phyloP scores from a whole-genome alignment of 2,888 invertebrate species.

The Caenorhabditis auriculariae region DNA sequence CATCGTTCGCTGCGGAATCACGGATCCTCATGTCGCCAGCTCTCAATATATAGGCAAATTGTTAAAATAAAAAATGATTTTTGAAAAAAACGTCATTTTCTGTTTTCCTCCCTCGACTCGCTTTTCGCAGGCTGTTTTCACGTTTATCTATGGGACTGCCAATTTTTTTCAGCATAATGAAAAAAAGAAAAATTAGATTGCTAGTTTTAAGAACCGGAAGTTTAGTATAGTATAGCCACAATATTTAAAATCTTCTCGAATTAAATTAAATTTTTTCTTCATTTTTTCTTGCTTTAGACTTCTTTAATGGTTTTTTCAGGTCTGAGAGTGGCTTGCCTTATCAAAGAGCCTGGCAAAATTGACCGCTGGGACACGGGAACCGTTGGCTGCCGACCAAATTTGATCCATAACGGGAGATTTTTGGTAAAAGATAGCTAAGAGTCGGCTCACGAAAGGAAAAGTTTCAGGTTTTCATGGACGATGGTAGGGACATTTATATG shows the following conservation, averaged over 20 bases:
- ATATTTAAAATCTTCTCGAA: too few species aligned
- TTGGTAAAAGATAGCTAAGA: neutral
- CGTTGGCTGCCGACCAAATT: constrained; percentile 4
- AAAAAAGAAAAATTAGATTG: neutral
- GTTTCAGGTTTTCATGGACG: constrained; percentile 30
- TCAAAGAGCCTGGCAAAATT: neutral
- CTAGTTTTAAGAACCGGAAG: too few species aligned
- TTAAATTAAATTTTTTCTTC: neutral
- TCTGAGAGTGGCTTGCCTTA: constrained; percentile 8
- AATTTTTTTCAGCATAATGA: too few species aligned
- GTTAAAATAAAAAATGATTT: too few species aligned
- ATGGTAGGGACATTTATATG: constrained; percentile 23
- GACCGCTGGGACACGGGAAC: constrained; percentile 12
- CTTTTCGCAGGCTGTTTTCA: neutral
- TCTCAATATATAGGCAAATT: too few species aligned
- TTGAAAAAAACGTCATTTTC: too few species aligned
- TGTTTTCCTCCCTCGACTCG: constrained; percentile 1
- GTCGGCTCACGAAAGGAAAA: neutral
- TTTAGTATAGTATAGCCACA: too few species aligned
- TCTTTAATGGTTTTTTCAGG: constrained; percentile 3
- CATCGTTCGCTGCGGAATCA: neutral
- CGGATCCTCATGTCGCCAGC: too few species aligned
- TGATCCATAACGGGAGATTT: neutral
- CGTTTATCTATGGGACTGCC: neutral
- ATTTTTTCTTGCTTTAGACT: neutral